A percentile compares a stretch with the other conserved stretches of the same genome.
Conservation (phyloP, 1,140 invertebrate genomes). For the Tyrophagus putrescentiae region DNA sequence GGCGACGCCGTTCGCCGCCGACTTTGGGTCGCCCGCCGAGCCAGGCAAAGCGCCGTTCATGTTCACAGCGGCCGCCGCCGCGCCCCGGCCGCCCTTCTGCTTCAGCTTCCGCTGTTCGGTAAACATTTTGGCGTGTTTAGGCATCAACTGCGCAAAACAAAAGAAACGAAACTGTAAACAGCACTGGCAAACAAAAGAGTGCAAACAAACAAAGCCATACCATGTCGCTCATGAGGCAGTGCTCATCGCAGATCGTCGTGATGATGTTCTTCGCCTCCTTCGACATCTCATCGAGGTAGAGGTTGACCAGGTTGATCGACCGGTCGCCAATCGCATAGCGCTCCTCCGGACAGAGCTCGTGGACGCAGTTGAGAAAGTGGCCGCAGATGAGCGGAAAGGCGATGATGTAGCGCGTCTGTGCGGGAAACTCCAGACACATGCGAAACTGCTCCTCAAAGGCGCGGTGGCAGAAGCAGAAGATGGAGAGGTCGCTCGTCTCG, state of each 20-base stretch:
- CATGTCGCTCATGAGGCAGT: slow-evolving; percentile 82
- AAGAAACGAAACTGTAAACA: slow-evolving; percentile 25
- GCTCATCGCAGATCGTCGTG: slow-evolving; percentile 92
- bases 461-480: slow-evolving; percentile 93
- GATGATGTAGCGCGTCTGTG: slow-evolving; percentile 91
- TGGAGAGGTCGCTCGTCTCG: slow-evolving; percentile 89
- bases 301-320: slow-evolving; percentile 88
- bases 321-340: slow-evolving; percentile 86
- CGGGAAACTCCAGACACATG: slow-evolving; percentile 94
- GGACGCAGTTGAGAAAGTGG: slow-evolving; percentile 93
- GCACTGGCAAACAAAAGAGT: not conserved
- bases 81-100: slow-evolving; percentile 32
- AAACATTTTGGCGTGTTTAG: slow-evolving; percentile 59
- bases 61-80: slow-evolving; percentile 65
- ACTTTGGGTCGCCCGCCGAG: not conserved
- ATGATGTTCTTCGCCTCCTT: slow-evolving; percentile 98
- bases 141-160: slow-evolving; percentile 45
- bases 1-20: slow-evolving; percentile 1
- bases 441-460: slow-evolving; percentile 96
- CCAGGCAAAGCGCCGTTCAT: slow-evolving; percentile 42
- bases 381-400: slow-evolving; percentile 93
- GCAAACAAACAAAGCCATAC: slow-evolving; percentile 28
- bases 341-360: slow-evolving; percentile 96
- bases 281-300: slow-evolving; percentile 95
- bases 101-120: slow-evolving; percentile 8